Base-by-base conservation (phyloP, 2,797 vertebrate genomes). In the Heterohyrax brucei region DNA sequence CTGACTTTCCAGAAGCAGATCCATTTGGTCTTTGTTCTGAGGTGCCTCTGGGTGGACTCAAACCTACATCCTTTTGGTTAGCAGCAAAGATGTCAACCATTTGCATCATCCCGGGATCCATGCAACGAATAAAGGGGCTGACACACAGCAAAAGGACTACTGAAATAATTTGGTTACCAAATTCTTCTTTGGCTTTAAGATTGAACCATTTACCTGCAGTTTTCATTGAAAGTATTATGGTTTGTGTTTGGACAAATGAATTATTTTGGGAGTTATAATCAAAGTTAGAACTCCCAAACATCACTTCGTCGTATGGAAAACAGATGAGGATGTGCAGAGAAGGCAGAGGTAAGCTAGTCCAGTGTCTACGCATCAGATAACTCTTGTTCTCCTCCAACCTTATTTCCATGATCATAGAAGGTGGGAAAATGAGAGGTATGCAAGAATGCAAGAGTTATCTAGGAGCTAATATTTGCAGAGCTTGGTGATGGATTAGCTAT, bases 381-480 rank as follows among this genome's bases (percentile, higher is more conserved):
- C 68, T 73, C 16, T 28, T 33, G 18, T 0, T 24, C 24, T 14
- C 75, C 59, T 79, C 56, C 3, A 44, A 39, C 39, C 39, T 39
- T 39, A 39, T 39, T 39, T 39, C 39, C 39, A 39, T 39, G 39
- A 39, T 39, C 5, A 13, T 9, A 90, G 30, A 56, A 5, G 5
- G 30, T 44, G 30, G 33, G 6, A 75, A 68, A 50, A 91, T 5
- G 59, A 66, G 30, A 7, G 26, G 4, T 6, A 53, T 56, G 59
- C 9, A 81, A 82, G 4, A 7, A 53, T 56, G 59, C 9, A 81
- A 82, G 22, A 53, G 19, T 22, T 78, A 90, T 75, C 83, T 80
- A 87, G 72, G 61, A 96, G n/a, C 66, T 30, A 89, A 77, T 83
- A 68, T 85, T 28, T 78, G 59, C 5, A 87, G 18, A 89, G 7